A percentile compares a stretch with the other conserved stretches of the same genome.
These are phyloP conservation scores for Sitophilus oryzae DNA, from an alignment of 1,140 invertebrate genomes.

Conservation along the genomic window DNA sequence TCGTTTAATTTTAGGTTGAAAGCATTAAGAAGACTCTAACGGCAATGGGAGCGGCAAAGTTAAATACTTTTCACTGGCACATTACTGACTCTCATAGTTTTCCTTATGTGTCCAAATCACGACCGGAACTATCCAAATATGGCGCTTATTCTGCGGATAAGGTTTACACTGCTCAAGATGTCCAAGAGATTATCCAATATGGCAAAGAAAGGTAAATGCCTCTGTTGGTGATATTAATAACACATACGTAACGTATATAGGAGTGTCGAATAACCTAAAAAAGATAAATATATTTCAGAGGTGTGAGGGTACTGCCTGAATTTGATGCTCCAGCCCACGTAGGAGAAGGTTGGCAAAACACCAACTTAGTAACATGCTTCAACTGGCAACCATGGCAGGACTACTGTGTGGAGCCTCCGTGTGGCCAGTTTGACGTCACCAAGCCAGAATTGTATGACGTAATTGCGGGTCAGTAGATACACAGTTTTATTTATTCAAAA, in stretches of 20 bases:
- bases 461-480: slow-evolving; percentile 54
- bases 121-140: slow-evolving; percentile 61
- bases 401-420: slow-evolving; percentile 80
- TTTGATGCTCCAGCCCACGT: slow-evolving; percentile 84
- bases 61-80: slow-evolving; percentile 87
- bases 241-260: no score
- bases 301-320: slow-evolving; percentile 75
- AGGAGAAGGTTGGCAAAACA: slow-evolving; percentile 78
- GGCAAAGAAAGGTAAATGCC: slow-evolving; percentile 50
- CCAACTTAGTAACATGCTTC: slow-evolving; percentile 58
- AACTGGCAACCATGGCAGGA: slow-evolving; percentile 67
- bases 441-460: slow-evolving; percentile 67
- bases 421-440: slow-evolving; percentile 76
- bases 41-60: slow-evolving; percentile 72
- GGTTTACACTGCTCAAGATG: slow-evolving; percentile 52
- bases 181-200: slow-evolving; percentile 60
- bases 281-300: no score
- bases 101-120: slow-evolving; percentile 63
- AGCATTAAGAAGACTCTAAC: slow-evolving; percentile 69
- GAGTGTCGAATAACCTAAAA: no score
- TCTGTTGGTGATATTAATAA: no score
- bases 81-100: slow-evolving; percentile 86
- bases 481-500: slow-evolving; percentile 47
- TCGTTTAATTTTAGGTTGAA: slow-evolving; percentile 40
- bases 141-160: slow-evolving; percentile 66